These are phyloP conservation scores for Hemicentrotus pulcherrimus DNA, from an alignment of 35 echinoderm and acorn worm species.

Conservation along the genomic window DNA sequence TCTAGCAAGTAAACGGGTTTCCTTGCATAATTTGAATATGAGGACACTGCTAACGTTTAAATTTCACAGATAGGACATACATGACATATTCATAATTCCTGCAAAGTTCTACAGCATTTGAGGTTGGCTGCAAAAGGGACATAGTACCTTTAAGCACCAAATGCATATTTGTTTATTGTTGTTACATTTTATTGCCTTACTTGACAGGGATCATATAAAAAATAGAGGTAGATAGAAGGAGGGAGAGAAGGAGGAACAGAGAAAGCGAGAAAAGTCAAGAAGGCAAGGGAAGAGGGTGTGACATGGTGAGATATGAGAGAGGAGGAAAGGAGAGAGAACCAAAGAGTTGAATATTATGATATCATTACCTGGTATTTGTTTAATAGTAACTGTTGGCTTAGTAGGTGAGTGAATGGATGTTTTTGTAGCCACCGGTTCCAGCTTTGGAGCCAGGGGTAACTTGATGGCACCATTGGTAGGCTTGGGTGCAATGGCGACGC, in stretches of 20 bases:
- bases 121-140: too few species aligned
- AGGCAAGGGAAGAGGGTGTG: too few species aligned
- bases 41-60: too few species aligned
- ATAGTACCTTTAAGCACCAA: too few species aligned
- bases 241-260: background rate
- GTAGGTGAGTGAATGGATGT: constrained; percentile 41
- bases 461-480: constrained; percentile 46
- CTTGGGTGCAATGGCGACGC: constrained; percentile 49
- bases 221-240: background rate
- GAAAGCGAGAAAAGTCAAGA: background rate
- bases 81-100: too few species aligned
- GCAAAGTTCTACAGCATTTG: too few species aligned
- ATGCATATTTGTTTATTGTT: too few species aligned
- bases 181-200: too few species aligned
- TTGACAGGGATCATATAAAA: background rate
- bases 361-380: constrained; percentile 67
- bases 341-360: background rate
- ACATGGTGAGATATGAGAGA: background rate
- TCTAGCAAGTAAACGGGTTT: too few species aligned
- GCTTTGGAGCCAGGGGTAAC: constrained; percentile 82
- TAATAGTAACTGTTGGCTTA: constrained; percentile 44
- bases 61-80: too few species aligned
- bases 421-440: constrained; percentile 33
- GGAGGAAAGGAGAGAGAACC: background rate
- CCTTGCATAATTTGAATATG: too few species aligned